Base-by-base conservation (phyloP, 1,140 invertebrate species). In the Cydia splendana region DNA sequence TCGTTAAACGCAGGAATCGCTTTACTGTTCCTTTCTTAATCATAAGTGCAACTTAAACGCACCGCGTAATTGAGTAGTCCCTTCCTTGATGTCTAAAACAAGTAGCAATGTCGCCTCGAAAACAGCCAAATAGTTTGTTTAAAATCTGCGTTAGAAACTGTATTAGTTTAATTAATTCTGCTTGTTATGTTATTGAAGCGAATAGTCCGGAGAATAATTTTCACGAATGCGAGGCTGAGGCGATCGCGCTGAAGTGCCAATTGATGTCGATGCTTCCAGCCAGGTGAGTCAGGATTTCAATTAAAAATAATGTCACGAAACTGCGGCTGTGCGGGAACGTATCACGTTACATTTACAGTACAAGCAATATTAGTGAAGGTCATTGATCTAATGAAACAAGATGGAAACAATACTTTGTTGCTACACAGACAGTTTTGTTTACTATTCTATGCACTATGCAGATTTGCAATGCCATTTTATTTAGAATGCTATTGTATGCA, bases 171-270 rank as follows among this genome's bases (percentile, higher is more conserved):
- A 92, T 93, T 78, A 93, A 93, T 87, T 87, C 88, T 20, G 87
- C 88, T 85, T 92, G 91, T 85, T 91, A 88, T 83, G 79, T 86
- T 79, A 93, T 93, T 78, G 91, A 91, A 84, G 89, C 88, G 74
- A 86, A 78, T 81, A 89, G 86, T 82, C 82, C 86, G 18, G 90
- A 92, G 76, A 81, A 85, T 77, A 86, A 90, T 45, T 91, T 84
- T 78, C 76, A 80, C 65, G 84, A 90, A 76, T 90, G 87, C 82
- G 89, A 92, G 77, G 82, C 83, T 73, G 80, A 89, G 77, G 84
- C 88, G 42, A 80, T 84, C 75, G 75, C 80, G 18, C 83, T 93
- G 30, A 92, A 90, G 80, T 81, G 83, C 53, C 86, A 91, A 69
- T 80, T 93, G 51, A 87, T 91, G 83, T 80, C 85, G 62, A 85